Evolutionary conservation across 2,888 invertebrate genomes (phyloP), one percentile per base, ranked within the genome.

Genomic region (Aphidius colemani): DNA sequence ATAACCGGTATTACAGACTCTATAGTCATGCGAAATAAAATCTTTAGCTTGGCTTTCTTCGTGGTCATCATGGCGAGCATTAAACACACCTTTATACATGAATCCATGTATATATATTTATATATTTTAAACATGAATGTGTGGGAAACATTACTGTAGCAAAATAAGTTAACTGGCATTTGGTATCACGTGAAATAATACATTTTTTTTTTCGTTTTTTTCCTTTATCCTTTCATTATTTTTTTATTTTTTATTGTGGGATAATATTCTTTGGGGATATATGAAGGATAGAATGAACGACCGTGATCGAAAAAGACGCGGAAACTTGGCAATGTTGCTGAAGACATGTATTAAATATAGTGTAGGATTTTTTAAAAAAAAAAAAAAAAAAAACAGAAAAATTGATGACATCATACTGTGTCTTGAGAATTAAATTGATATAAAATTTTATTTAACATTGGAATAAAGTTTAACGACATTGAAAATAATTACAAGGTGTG

Each of bases 1-100:
- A 77, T 77, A 77, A 77, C 77, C 77, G 77, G 77, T 76, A 76
- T 66, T 58, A 59, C 69, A 61, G 53, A 57, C 65, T 56, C 68
- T 71, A 72, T 70, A 72, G 69, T 74, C 70, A 70, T 72, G 71
- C 71, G 69, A 73, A 30, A 30, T 30, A 30, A 30, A 30, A 74
- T 56, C 57, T 63, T 55, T 60, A 51, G 18, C 41, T 11, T 45
- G 56, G 46, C 30, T 30, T 46, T 46, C 57, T 46, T 57, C 40
- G 50, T 65, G 65, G 61, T 65, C 53, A 61, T 65, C 59, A 44
- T 64, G 64, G 63, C 30, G 30, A 61, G 58, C 45, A 57, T 57
- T 46, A 46, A 57, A 39, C 57, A 46, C 45, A 39, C 45, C 44
- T 53, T 30, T n/a, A 53, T 41, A 49, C 6, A 10, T 60, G n/a